Percentiles rank a stretch among this genome's conserved stretches.
Conservation (phyloP, 1,140 invertebrate species). For the Belonocnema kinseyi region DNA sequence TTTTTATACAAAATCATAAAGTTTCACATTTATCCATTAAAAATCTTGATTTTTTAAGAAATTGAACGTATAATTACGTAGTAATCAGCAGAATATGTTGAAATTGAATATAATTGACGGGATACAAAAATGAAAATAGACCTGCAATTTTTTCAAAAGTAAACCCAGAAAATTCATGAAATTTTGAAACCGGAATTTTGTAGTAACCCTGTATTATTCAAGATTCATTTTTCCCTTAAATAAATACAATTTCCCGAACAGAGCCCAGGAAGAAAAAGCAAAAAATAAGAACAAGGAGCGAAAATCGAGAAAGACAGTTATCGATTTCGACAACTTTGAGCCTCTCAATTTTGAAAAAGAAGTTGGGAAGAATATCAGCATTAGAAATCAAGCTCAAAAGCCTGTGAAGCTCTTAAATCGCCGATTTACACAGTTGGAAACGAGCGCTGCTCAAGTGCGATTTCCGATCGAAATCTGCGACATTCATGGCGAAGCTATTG, state of each 20-base stretch:
- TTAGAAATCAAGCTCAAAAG: constrained; percentile 56
- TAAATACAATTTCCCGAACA: constrained; percentile 31
- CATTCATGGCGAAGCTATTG: constrained; percentile 62
- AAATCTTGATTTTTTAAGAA: too few relatives aligned
- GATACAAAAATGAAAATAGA: too few relatives aligned
- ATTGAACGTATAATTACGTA: too few relatives aligned
- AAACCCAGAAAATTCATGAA: too few relatives aligned
- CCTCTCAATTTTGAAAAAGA: constrained; percentile 54
- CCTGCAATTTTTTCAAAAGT: too few relatives aligned
- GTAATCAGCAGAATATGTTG: too few relatives aligned
- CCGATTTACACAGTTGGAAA: constrained; percentile 68
- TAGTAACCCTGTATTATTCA: too few relatives aligned
- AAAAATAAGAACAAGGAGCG: constrained; percentile 46
- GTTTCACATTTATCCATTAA: too few relatives aligned
- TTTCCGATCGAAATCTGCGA: constrained; percentile 58
- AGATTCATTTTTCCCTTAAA: too few relatives aligned
- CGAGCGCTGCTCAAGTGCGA: constrained; percentile 39
- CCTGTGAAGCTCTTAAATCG: constrained; percentile 61
- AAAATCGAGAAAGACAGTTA: constrained; percentile 47
- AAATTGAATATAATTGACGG: too few relatives aligned
- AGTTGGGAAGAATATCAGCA: constrained; percentile 61
- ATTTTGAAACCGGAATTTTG: too few relatives aligned
- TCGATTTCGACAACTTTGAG: constrained; percentile 63
- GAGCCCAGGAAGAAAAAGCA: constrained; percentile 42
- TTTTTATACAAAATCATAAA: too few relatives aligned